Evolutionary conservation across 2,113 vertebrate species (phyloP), one percentile per base, ranked within the genome.

Genomic region (Peucedramus taeniatus): DNA sequence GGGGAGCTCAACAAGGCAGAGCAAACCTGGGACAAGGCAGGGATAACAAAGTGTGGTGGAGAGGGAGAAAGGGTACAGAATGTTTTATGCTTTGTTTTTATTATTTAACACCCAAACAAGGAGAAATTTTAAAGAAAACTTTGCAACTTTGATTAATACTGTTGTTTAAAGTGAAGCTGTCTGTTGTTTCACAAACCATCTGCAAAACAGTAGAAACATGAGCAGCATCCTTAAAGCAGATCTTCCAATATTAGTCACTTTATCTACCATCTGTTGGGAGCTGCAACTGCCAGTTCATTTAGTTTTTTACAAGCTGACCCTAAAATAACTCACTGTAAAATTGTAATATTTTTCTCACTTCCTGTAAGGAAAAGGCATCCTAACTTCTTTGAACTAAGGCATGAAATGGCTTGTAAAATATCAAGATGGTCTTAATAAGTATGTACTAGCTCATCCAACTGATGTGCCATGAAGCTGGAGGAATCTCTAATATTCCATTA

Each of bases 101-200:
- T 71, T 71, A 54, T 39, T 71, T 69, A 80, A 45, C 45, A 37
- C 44, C 64, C 53, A 76, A 83, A 63, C 16, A 45, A 70, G 14
- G 11, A 70, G 23, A 47, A 4, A 35, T 83, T 76, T 76, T 60
- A 49, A 9, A 63, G 35, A 70, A 44, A 79, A 40, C 33, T 94
- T 84, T 82, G 51, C 76, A 93, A 79, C 30, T 66, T 91, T 66
- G 37, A 94, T 97, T 94, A 90, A 89, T 93, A 35, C 84, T 80
- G 42, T 87, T 53, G 19, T 93, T 94, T 91, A 82, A 97, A 96
- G 75, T 71, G 80, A 94, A 97, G 91, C 71, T 81, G 59, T 39
- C 24, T 7, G 54, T 69, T 94, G 54, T 90, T 97, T 96, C 87
- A 72, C 87, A 96, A 93, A 96, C 95, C 90, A 97, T 97, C 96